Evolutionary conservation across 2,888 invertebrate species (phyloP).

Genomic region (Amphiduros pacificus): DNA sequence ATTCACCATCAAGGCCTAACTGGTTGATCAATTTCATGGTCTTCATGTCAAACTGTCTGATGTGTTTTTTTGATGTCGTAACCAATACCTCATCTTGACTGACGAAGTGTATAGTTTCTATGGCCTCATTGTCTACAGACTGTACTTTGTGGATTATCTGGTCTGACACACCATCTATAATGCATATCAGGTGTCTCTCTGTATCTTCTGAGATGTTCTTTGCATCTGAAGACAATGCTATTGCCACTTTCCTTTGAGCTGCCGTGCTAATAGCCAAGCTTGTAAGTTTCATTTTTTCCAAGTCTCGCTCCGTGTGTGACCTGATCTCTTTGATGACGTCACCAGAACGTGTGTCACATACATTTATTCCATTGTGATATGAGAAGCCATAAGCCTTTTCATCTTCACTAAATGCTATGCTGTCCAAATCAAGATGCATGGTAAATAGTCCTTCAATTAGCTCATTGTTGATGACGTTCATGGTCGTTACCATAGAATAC

Average conservation of each 20-base stretch:
- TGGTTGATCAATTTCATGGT: not conserved
- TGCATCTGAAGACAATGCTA: no score
- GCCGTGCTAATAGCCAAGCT: no score
- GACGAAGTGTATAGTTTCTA: not conserved
- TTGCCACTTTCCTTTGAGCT: no score
- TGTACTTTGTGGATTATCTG: not conserved
- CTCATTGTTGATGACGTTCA: constrained; percentile 15
- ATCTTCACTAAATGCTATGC: constrained; percentile 8
- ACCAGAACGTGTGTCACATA: no score
- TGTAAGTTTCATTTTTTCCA: no score
- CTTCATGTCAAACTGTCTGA: not conserved
- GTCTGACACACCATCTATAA: not conserved
- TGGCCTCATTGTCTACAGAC: not conserved
- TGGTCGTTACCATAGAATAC: not conserved
- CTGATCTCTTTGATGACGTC: no score
- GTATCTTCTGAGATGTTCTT: not conserved
- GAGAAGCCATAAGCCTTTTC: no score
- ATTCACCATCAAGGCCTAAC: not conserved
- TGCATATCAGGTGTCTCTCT: no score
- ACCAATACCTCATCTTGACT: not conserved
- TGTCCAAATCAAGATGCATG: no score
- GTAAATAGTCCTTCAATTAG: no score
- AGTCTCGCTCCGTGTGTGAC: no score
- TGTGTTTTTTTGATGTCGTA: not conserved
- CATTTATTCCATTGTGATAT: no score